Percentiles rank a stretch among this genome's conserved stretches.
phyloP scores from a whole-genome alignment of 1,140 invertebrate species.

The Physella acuta region DNA sequence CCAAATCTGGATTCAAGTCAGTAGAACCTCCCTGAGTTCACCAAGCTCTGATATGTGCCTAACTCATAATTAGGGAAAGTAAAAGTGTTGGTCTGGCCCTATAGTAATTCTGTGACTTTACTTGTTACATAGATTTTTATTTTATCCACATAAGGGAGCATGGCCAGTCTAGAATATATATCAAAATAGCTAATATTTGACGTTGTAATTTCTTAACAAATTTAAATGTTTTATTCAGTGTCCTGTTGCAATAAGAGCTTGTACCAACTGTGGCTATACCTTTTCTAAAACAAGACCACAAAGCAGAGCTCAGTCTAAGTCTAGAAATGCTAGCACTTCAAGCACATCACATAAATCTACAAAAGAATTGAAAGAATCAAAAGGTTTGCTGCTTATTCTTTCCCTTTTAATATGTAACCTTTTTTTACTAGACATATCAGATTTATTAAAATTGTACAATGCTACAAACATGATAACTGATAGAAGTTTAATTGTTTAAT shows the following conservation, averaged over 20 bases:
- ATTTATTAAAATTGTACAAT: not conserved
- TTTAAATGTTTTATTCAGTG: constrained; percentile 16
- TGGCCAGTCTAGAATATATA: too few species aligned
- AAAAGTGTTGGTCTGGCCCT: too few species aligned
- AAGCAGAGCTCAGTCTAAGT: not conserved
- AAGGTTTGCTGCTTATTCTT: not conserved
- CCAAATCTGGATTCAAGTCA: too few species aligned
- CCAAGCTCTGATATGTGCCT: too few species aligned
- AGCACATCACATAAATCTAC: not conserved
- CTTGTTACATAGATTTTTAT: too few species aligned
- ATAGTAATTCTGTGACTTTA: too few species aligned
- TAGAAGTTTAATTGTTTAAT: not conserved
- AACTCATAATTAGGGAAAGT: too few species aligned
- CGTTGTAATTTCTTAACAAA: too few species aligned
- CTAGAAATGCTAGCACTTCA: not conserved
- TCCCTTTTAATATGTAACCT: not conserved
- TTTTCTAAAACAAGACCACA: constrained; percentile 14
- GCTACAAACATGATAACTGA: not conserved
- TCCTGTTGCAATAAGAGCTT: constrained; percentile 21
- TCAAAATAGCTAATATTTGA: too few species aligned
- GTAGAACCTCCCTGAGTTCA: too few species aligned
- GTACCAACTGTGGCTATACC: constrained; percentile 19
- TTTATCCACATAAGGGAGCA: too few species aligned
- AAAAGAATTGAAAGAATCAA: not conserved
- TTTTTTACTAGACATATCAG: not conserved